Percentiles rank a stretch among this genome's conserved stretches.
These are phyloP conservation scores for Coelopa pilipes DNA, from an alignment of 2,888 invertebrate genomes.

Conservation along the genomic window DNA sequence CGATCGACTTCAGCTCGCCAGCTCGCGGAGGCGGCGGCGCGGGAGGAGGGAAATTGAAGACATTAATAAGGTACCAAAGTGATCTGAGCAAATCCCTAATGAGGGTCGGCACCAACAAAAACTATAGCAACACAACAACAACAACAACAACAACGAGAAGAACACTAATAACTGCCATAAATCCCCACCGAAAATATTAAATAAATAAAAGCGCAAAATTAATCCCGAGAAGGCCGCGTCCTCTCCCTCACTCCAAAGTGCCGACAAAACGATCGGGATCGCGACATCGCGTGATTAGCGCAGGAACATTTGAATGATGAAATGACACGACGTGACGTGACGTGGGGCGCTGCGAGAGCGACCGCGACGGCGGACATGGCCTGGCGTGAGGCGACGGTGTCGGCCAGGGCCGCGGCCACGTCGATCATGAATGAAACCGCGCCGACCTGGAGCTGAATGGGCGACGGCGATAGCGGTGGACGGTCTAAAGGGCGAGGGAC, in stretches of 20 bases:
- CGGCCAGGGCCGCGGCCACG: not conserved
- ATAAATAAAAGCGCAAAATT: slow-evolving; percentile 35
- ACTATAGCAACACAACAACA: slow-evolving; percentile 42
- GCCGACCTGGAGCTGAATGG: slow-evolving; percentile 20
- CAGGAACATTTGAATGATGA: slow-evolving; percentile 52
- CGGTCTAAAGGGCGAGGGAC: not conserved
- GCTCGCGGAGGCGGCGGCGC: slow-evolving; percentile 20
- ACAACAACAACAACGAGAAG: slow-evolving; percentile 40
- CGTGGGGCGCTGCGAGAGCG: not conserved
- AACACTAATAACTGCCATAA: not conserved
- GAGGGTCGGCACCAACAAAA: slow-evolving; percentile 51
- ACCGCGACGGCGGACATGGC: no score
- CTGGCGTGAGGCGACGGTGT: no score
- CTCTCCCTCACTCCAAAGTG: slow-evolving; percentile 50
- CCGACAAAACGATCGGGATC: slow-evolving; percentile 49
- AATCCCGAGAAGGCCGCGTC: slow-evolving; percentile 30
- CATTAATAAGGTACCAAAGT: slow-evolving; percentile 45
- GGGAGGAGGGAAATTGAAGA: slow-evolving; percentile 36
- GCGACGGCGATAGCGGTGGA: not conserved
- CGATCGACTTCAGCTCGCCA: slow-evolving; percentile 43
- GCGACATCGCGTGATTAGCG: slow-evolving; percentile 25
- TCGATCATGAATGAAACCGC: slow-evolving; percentile 10
- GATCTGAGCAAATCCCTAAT: slow-evolving; percentile 51
- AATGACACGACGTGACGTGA: slow-evolving; percentile 62
- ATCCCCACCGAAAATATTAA: slow-evolving; percentile 17